These are phyloP conservation scores for Heliothis subflexa DNA, from an alignment of 1,140 invertebrate genomes.

Conservation along the genomic window DNA sequence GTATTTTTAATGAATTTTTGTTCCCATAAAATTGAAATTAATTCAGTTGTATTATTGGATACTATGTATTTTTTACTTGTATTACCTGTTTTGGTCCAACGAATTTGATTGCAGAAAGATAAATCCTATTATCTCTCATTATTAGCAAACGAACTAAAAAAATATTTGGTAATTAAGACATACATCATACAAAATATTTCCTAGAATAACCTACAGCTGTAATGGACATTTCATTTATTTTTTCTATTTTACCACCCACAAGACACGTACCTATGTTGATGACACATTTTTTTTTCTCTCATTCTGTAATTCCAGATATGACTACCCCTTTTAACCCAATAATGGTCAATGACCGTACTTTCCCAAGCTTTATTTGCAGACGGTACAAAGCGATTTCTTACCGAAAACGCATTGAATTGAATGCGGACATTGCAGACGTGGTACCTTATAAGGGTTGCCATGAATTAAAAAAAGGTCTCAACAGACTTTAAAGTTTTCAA, in stretches of 20 bases:
- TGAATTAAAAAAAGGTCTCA: constrained; percentile 57
- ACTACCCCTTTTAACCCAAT: background rate
- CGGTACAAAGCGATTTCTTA: constrained; percentile 25
- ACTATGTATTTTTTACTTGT: too few relatives aligned
- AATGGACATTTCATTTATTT: too few relatives aligned
- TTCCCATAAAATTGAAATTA: background rate
- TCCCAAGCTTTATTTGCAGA: constrained; percentile 7
- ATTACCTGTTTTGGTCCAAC: too few relatives aligned
- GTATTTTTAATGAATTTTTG: background rate
- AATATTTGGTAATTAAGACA: too few relatives aligned
- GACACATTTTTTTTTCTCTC: background rate
- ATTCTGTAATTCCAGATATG: background rate
- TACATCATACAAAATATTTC: too few relatives aligned
- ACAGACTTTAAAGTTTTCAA: background rate
- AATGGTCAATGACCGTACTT: constrained; percentile 1
- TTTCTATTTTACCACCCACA: too few relatives aligned
- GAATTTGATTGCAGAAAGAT: too few relatives aligned
- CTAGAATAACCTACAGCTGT: too few relatives aligned
- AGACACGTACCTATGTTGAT: too few relatives aligned
- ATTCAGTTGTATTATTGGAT: too few relatives aligned
- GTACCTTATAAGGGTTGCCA: constrained; percentile 66
- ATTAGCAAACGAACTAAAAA: too few relatives aligned
- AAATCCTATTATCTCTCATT: too few relatives aligned
- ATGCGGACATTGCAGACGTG: constrained; percentile 61
- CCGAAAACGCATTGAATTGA: constrained; percentile 71